Base-by-base conservation (phyloP, 2,888 invertebrate genomes). In the Neoaliturus tenellus region DNA sequence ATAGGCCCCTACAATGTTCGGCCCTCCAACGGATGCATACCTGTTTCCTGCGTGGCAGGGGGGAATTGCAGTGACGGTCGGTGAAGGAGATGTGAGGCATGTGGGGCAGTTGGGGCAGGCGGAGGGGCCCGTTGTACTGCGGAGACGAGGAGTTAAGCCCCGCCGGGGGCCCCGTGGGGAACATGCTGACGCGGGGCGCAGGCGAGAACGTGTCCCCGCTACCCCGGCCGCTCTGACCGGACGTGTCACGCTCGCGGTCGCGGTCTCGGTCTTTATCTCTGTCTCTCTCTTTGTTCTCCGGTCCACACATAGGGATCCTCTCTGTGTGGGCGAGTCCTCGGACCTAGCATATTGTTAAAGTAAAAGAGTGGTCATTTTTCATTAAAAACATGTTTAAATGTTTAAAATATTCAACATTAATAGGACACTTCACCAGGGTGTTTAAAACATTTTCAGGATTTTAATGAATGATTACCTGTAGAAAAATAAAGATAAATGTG, bases 1-100 rank as follows among this genome's bases (percentile, higher is more conserved):
- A n/a, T n/a, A n/a, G n/a, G n/a, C n/a, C n/a, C n/a, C n/a, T n/a
- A n/a, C n/a, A n/a, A n/a, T n/a, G n/a, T n/a, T 39, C 6, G 39
- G 12, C 12, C 39, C 39, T 39, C 39, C 12, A n/a, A n/a, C n/a
- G n/a, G n/a, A 39, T 39, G 12, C 39, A 2, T 0, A 90, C 90
- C 89, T 90, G 97, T 89, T 97, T 97, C 86, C 97, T 92, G 85
- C 97, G 92, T 0, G 97, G 96, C 91, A 95, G 93, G n/a, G 96
- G 96, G 84, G 96, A 96, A 82, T 94, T 93, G 87, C 96, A 95
- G 88, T 93, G 88, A 28, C 88, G 85, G 44, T 91, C 91, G 89
- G 91, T 88, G 91, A 93, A 91, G 85, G 90, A 91, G 91, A 89
- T 92, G 83, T 91, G 86, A n/a, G 87, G 89, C 91, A 92, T 90